Evolutionary conservation across 2,888 invertebrate genomes (phyloP).

Genomic region (Nematopogon swammerdamellus): DNA sequence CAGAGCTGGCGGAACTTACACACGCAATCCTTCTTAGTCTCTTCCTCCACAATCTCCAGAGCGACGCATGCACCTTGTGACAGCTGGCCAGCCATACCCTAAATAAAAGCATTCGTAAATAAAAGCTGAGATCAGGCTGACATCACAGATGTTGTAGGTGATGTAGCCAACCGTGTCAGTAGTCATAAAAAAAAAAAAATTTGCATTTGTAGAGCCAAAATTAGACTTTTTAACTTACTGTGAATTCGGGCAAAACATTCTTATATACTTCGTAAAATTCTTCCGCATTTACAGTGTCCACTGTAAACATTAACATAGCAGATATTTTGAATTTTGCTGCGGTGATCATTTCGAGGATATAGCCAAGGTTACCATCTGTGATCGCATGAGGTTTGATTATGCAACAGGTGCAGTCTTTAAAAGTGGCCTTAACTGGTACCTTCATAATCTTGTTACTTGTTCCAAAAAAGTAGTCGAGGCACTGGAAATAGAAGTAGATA

Average conservation of each 20-base stretch:
- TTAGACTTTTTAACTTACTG: slow-evolving; percentile 41
- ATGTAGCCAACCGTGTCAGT: too few species aligned
- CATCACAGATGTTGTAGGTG: too few species aligned
- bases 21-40: slow-evolving; percentile 52
- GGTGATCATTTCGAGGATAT: slow-evolving; percentile 71
- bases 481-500: slow-evolving; percentile 20
- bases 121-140: not conserved
- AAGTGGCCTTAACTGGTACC: slow-evolving; percentile 49
- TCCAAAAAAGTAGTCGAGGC: slow-evolving; percentile 35
- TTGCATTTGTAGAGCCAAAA: not conserved
- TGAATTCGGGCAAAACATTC: slow-evolving; percentile 74
- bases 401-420: slow-evolving; percentile 69
- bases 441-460: slow-evolving; percentile 25
- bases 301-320: slow-evolving; percentile 74
- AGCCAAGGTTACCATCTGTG: slow-evolving; percentile 68
- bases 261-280: slow-evolving; percentile 93
- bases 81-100: slow-evolving; percentile 79
- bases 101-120: too few species aligned
- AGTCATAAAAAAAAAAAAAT: too few species aligned
- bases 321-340: slow-evolving; percentile 71
- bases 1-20: slow-evolving; percentile 75
- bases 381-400: slow-evolving; percentile 89
- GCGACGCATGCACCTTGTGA: slow-evolving; percentile 83
- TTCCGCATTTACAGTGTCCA: slow-evolving; percentile 75
- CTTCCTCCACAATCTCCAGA: slow-evolving; percentile 68